Evolutionary conservation across 1,140 invertebrate species (phyloP).

Genomic region (Leptinotarsa texana): DNA sequence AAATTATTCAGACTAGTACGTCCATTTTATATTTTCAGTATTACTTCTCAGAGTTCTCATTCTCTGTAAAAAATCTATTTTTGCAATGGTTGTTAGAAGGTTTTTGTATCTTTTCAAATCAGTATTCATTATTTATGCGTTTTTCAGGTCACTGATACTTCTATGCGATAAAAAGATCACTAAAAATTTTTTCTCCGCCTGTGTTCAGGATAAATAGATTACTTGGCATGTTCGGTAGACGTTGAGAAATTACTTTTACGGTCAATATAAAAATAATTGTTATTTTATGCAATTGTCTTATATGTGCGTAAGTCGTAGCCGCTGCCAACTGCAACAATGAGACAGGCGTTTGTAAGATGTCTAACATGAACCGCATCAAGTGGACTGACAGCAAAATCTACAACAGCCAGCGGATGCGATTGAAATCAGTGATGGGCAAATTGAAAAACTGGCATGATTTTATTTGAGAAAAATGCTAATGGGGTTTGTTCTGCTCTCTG

Average conservation of each 20-base stretch:
- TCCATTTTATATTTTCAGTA: no score
- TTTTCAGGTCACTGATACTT: no score
- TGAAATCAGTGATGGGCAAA: neutral
- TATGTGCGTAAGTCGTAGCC: conserved; percentile 62
- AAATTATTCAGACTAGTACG: no score
- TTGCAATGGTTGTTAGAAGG: no score
- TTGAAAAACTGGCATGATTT: conserved; percentile 3
- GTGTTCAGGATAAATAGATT: conserved; percentile 31
- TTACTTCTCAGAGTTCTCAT: no score
- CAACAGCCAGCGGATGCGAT: neutral
- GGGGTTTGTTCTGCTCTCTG: neutral
- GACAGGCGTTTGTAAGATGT: conserved; percentile 75
- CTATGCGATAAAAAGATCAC: no score
- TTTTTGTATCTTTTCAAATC: no score
- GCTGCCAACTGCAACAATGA: conserved; percentile 84
- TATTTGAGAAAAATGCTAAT: neutral
- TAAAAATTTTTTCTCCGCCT: neutral
- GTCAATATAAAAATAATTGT: conserved; percentile 28
- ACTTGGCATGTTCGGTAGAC: conserved; percentile 28
- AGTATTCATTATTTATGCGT: no score
- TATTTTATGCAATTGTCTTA: conserved; percentile 29
- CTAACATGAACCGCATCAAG: conserved; percentile 11
- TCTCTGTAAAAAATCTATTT: no score
- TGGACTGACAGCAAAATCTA: conserved; percentile 4
- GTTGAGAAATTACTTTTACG: conserved; percentile 32